Conservation (phyloP, 2,113 vertebrate species). For the Dendropsophus ebraccatus region DNA sequence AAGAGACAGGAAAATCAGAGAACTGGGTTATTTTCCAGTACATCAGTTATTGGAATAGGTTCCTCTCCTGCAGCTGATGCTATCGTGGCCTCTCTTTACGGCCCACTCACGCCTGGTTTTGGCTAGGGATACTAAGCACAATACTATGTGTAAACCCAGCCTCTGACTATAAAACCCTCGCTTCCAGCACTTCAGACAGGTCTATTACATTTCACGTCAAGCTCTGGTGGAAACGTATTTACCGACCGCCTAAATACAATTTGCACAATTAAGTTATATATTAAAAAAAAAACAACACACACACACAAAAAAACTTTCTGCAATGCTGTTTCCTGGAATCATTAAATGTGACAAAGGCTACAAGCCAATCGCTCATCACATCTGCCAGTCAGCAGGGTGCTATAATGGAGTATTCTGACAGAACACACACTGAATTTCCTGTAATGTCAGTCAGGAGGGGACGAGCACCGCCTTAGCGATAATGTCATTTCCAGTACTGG, state of each 20-base stretch:
- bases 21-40: background rate
- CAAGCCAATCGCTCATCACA: background rate
- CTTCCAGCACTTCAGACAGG: background rate
- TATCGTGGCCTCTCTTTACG: too few relatives aligned
- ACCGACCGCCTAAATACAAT: background rate
- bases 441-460: background rate
- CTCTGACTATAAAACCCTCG: background rate
- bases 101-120: too few relatives aligned
- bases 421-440: background rate
- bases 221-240: background rate
- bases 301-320: too few relatives aligned
- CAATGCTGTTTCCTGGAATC: background rate
- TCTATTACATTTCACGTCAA: background rate
- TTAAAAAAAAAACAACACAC: too few relatives aligned
- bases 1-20: background rate
- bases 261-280: too few relatives aligned
- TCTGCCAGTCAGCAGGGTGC: background rate
- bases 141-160: too few relatives aligned
- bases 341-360: background rate
- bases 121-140: too few relatives aligned
- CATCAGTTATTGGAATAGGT: too few relatives aligned
- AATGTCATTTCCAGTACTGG: background rate
- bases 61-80: too few relatives aligned
- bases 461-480: too few relatives aligned
- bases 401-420: background rate